Evolutionary conservation across 2,888 invertebrate genomes (phyloP), one percentile per base, ranked within the genome.

Genomic region (Sinohyriopsis cumingii): DNA sequence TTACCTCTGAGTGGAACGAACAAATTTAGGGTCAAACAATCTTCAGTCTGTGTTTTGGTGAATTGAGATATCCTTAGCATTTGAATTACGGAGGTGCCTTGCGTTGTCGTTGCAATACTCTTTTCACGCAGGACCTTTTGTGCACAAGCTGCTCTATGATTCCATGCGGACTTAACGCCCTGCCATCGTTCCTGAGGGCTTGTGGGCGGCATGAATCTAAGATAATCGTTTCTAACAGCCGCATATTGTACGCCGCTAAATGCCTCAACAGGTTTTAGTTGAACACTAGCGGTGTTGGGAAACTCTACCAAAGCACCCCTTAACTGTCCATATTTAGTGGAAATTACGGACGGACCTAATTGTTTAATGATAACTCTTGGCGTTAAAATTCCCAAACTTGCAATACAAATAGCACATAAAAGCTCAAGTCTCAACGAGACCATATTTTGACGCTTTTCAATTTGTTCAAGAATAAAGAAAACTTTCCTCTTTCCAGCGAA

Each of bases 191-290:
- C 94, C 67, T 96, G 95, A 45, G 96, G 96, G 73, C 95, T 95
- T 28, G 97, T 96, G 25, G 98, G 98, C 19, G 97, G 97, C 96
- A 98, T 97, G 90, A 98, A 98, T 72, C 98, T 93, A 73, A 98
- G 91, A 71, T 94, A 94, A 9, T 96, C 96, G 60, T 95, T 92
- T 55, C 97, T 97, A 28, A 98, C 95, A 63, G 96, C 96, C 45
- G 97, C 98, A 90, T 98, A 98, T 7, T 97, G 97, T 72, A 98
- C 94, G 1, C 96, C 96, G 25, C 94, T 93, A 91, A 95, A 96
- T 83, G 94, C 95, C 91, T 96, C 97, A 25, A 98, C 97, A 5
- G 94, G 93, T 12, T 77, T 77, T 2, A 89, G 80, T 67, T 84
- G 73, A 15, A 66, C 54, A 62, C 64, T 65, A 20, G 71, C 60